Evolutionary conservation across 2,113 vertebrate genomes (phyloP), one percentile per base, ranked within the genome.

Genomic region (Chloroceryle aenea): DNA sequence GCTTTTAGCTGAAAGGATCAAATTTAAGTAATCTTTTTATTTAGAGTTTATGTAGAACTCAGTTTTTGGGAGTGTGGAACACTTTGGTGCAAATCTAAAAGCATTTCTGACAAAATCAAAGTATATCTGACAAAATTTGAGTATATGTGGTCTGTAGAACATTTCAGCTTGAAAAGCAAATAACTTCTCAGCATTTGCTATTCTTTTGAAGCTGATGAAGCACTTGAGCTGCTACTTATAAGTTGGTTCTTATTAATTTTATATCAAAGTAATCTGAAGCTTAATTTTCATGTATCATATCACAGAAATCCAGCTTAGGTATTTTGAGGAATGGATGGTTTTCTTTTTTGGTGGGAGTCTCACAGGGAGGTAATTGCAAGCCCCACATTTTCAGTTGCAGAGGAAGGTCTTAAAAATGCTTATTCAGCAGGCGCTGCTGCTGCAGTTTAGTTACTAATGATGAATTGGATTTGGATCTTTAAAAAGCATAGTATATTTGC

Each of bases 81-180:
- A 47, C 26, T 81, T 74, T 69, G 30, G 42, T 87, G 45, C 68
- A 71, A 86, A 58, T 84, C 9, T 45, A 45, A 84, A 59, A 80
- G 68, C 22, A 78, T 22, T 59, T 77, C 87, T 91, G 93, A 89
- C 64, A 34, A 91, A 89, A 87, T 64, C n/a, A 84, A 59, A 80
- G 68, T 20, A 78, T 22, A 55, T 77, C 87, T 91, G 93, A 89
- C 64, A 34, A 91, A 89, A 87, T 81, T 76, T 81, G 63, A 84
- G 38, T 26, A 29, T 59, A 67, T 55, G 62, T 50, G 80, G 52
- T 77, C 26, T 89, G 50, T 62, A 78, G 77, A 80, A 30, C 66
- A 27, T 48, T 90, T 88, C 48, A 91, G 38, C 38, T 71, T 94
- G 77, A 80, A 86, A 80, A 84, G 80, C 47, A 84, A 81, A 25